Percentiles rank a stretch among this genome's conserved stretches.
Conservation (phyloP, 2,888 invertebrate species). For the Temnothorax rugatulus region DNA sequence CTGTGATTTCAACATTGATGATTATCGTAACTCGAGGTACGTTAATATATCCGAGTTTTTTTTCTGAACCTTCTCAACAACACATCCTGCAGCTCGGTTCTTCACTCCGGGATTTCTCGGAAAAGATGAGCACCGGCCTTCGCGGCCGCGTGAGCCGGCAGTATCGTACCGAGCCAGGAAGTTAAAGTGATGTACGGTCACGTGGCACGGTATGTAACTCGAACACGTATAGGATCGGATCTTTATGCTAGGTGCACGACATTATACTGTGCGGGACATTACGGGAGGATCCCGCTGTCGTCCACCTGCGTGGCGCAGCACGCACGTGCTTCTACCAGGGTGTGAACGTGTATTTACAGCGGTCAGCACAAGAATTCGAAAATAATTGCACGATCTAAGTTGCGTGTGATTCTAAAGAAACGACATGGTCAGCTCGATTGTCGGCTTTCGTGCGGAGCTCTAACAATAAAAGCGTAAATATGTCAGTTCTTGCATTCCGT, state of each 20-base stretch:
- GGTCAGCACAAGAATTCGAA: slow-evolving; percentile 15
- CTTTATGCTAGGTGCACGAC: slow-evolving; percentile 71
- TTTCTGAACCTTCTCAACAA: slow-evolving; percentile 48
- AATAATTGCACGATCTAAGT: slow-evolving; percentile 10
- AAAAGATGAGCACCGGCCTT: slow-evolving; percentile 51
- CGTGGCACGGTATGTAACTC: slow-evolving; percentile 76
- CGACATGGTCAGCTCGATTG: background rate
- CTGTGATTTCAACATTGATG: background rate
- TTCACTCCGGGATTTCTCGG: slow-evolving; percentile 42
- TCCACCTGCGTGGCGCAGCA: slow-evolving; percentile 57
- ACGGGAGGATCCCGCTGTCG: slow-evolving; percentile 37
- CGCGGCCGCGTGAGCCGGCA: slow-evolving; percentile 61
- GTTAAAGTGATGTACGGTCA: slow-evolving; percentile 79
- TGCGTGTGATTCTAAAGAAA: background rate
- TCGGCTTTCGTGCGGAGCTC: too few species aligned
- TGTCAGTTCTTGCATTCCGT: too few species aligned
- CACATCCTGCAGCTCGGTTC: slow-evolving; percentile 25
- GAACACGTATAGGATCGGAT: slow-evolving; percentile 72
- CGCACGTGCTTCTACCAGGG: slow-evolving; percentile 6
- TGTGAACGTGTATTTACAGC: slow-evolving; percentile 6
- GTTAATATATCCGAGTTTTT: background rate
- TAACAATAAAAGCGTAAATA: background rate
- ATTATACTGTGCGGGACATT: slow-evolving; percentile 29
- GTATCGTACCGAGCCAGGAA: slow-evolving; percentile 72
- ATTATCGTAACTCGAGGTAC: background rate